These are phyloP conservation scores for Vulpes vulpes DNA, from an alignment of 2,113 vertebrate genomes.

Conservation along the genomic window DNA sequence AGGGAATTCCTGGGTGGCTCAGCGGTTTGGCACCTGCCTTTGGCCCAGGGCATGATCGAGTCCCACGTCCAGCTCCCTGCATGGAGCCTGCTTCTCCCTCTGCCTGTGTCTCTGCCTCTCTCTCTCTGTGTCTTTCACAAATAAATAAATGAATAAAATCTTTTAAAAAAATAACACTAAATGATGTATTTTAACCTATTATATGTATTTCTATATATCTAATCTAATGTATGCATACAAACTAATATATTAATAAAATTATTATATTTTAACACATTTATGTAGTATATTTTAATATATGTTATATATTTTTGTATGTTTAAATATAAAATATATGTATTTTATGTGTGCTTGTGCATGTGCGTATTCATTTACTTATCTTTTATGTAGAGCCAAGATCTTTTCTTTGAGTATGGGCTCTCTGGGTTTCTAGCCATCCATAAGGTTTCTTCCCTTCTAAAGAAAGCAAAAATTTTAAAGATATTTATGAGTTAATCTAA, in stretches of 20 bases:
- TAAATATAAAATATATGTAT: background rate
- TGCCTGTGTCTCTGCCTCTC: too few relatives aligned
- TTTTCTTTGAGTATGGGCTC: background rate
- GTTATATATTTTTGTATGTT: background rate
- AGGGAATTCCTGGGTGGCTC: too few relatives aligned
- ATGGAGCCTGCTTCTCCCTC: too few relatives aligned
- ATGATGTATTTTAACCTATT: conserved; percentile 28
- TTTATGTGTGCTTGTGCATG: background rate
- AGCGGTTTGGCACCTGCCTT: too few relatives aligned
- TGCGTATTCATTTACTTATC: background rate
- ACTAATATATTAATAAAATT: background rate
- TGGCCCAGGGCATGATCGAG: too few relatives aligned
- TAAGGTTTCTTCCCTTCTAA: background rate
- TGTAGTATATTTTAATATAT: background rate
- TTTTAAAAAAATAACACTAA: background rate
- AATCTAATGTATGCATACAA: background rate
- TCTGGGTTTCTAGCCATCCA: background rate
- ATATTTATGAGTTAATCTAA: background rate
- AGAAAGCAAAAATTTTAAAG: background rate
- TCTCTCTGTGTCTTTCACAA: too few relatives aligned
- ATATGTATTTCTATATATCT: background rate
- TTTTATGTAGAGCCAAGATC: background rate
- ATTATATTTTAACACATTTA: background rate
- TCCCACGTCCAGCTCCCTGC: too few relatives aligned
- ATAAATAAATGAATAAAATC: too few relatives aligned